Evolutionary conservation across 2,888 invertebrate species (phyloP).

Genomic region (Ectemnius lituratus): DNA sequence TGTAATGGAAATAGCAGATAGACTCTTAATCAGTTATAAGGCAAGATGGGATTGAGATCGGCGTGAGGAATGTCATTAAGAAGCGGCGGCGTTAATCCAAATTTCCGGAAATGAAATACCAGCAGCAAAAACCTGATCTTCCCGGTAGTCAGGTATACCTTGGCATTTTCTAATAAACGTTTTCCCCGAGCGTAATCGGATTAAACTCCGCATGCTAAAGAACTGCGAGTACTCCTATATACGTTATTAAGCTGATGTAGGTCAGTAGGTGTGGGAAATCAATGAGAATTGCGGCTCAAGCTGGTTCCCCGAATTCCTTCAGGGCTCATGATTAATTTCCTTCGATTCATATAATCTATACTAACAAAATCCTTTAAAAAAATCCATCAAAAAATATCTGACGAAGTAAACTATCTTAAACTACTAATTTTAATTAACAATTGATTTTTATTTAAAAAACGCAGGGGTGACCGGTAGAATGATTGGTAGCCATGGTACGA

Average conservation of each 20-base stretch:
- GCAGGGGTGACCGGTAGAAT: constrained; percentile 52
- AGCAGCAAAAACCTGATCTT: too few species aligned
- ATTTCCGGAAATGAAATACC: too few species aligned
- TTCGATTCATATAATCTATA: too few species aligned
- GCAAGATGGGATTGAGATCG: too few species aligned
- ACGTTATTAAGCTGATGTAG: constrained; percentile 41
- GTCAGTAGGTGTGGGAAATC: constrained; percentile 44
- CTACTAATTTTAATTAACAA: not conserved
- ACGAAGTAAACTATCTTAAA: too few species aligned
- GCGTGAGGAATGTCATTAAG: too few species aligned
- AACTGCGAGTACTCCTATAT: constrained; percentile 17
- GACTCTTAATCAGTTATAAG: too few species aligned
- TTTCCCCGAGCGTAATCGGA: constrained; percentile 2
- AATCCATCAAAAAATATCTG: too few species aligned
- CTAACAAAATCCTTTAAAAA: too few species aligned
- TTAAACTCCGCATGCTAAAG: constrained; percentile 17
- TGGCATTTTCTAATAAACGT: not conserved
- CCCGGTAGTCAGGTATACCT: not conserved
- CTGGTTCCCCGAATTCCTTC: constrained; percentile 13
- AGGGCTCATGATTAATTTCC: not conserved
- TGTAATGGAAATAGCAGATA: too few species aligned
- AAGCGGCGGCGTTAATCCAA: too few species aligned
- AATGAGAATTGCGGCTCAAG: constrained; percentile 29
- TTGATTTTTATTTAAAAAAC: constrained; percentile 16
- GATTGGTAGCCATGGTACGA: constrained; percentile 65